These are phyloP conservation scores for Halcyon leucocephala DNA, from an alignment of 2,797 vertebrate species.

Conservation along the genomic window DNA sequence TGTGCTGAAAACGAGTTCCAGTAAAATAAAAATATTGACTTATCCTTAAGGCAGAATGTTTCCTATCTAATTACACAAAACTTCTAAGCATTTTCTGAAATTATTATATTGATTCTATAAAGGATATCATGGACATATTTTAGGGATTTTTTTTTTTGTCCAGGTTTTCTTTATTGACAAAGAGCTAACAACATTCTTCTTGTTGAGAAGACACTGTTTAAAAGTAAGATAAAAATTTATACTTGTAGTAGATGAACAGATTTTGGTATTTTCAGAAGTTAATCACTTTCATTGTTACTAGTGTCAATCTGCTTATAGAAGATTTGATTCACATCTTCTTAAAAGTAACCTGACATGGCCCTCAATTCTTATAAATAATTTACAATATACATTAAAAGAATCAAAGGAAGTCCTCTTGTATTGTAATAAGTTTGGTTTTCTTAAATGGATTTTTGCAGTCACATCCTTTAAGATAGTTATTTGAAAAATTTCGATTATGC, in stretches of 20 bases:
- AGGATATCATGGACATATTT: background rate
- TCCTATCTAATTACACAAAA: background rate
- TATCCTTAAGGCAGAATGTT: constrained; percentile 3
- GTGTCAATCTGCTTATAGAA: background rate
- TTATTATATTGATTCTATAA: background rate
- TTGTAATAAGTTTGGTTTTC: background rate
- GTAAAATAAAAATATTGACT: constrained; percentile 5
- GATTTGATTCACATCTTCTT: background rate
- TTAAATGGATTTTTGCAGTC: background rate
- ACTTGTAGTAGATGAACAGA: background rate
- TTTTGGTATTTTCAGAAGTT: background rate
- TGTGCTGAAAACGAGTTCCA: background rate
- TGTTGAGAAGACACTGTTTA: background rate
- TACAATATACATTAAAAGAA: background rate
- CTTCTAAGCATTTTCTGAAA: background rate
- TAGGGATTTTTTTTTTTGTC: background rate
- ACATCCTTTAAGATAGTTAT: background rate
- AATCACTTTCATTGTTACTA: background rate
- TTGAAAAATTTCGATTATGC: background rate
- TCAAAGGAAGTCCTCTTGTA: background rate
- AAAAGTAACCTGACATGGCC: background rate
- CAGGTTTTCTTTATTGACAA: background rate
- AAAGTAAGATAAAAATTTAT: background rate
- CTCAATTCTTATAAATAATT: background rate
- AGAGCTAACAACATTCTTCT: background rate